Conservation (phyloP, 2,888 invertebrate species). For the Apodemia duryi region DNA sequence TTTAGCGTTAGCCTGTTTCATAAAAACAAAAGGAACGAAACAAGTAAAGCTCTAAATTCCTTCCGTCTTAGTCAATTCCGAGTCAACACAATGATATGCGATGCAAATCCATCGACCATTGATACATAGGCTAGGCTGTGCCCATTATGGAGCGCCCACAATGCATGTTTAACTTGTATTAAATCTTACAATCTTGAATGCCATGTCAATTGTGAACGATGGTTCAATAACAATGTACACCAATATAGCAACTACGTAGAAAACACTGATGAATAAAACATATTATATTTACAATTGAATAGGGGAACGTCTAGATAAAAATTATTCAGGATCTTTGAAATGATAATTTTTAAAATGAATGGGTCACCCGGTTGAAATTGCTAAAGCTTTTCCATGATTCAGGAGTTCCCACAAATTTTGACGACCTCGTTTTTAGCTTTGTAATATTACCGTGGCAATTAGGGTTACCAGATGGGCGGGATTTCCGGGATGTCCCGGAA, state of each 20-base stretch:
- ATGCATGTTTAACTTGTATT: slow-evolving; percentile 17
- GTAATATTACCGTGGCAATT: background rate
- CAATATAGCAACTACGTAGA: background rate
- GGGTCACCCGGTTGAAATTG: slow-evolving; percentile 1
- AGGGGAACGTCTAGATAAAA: background rate
- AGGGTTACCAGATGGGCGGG: no score
- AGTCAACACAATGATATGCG: slow-evolving; percentile 34
- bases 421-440: slow-evolving; percentile 7
- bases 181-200: slow-evolving; percentile 8
- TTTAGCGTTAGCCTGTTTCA: background rate
- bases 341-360: slow-evolving; percentile 12
- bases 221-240: slow-evolving; percentile 1
- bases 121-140: slow-evolving; percentile 33
- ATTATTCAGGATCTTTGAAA: slow-evolving; percentile 10
- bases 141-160: slow-evolving; percentile 31
- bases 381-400: slow-evolving; percentile 2
- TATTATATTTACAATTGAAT: slow-evolving; percentile 3
- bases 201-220: background rate
- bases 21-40: background rate
- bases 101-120: slow-evolving; percentile 38
- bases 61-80: slow-evolving; percentile 33
- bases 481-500: no score
- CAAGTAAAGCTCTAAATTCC: slow-evolving; percentile 29
- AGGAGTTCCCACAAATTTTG: slow-evolving; percentile 5
- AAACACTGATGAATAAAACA: background rate